Percentiles rank a stretch among this genome's conserved stretches.
These are phyloP conservation scores for Arrhamphus sclerolepis DNA, from an alignment of 2,797 vertebrate species.

Conservation along the genomic window DNA sequence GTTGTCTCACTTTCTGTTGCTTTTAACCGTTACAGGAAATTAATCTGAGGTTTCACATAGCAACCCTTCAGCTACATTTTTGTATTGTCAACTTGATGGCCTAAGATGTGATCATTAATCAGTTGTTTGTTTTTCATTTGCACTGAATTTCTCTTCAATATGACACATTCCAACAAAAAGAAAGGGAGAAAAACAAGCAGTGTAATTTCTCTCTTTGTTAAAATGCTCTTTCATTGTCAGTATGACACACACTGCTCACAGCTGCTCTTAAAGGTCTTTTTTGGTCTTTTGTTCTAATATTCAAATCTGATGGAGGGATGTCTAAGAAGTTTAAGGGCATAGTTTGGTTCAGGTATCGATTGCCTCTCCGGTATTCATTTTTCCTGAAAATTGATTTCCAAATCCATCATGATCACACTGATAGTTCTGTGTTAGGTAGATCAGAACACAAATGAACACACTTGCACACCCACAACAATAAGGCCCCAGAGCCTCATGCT, in stretches of 20 bases:
- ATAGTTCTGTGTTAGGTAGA: slow-evolving; percentile 62
- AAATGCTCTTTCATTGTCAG: slow-evolving; percentile 55
- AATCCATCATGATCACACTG: slow-evolving; percentile 65
- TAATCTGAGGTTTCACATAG: too few relatives aligned
- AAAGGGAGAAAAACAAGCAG: slow-evolving; percentile 1
- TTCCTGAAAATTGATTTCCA: slow-evolving; percentile 68
- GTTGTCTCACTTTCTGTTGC: too few relatives aligned
- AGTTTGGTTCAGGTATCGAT: slow-evolving; percentile 69
- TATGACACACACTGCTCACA: slow-evolving; percentile 48
- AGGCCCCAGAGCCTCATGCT: slow-evolving; percentile 58
- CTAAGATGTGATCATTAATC: slow-evolving; percentile 12
- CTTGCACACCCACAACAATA: slow-evolving; percentile 26
- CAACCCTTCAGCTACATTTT: not conserved
- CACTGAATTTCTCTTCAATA: not conserved
- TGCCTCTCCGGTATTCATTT: slow-evolving; percentile 67
- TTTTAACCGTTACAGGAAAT: too few relatives aligned
- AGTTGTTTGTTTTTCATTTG: slow-evolving; percentile 4
- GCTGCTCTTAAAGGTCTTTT: slow-evolving; percentile 56
- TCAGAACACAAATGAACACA: slow-evolving; percentile 34
- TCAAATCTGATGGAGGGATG: slow-evolving; percentile 49
- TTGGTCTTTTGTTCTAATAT: slow-evolving; percentile 56
- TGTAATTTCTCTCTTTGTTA: slow-evolving; percentile 44
- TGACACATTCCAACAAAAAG: not conserved
- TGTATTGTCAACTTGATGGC: not conserved
- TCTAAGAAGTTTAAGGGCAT: slow-evolving; percentile 64